These are phyloP conservation scores for Chlamydotis undulata DNA, from an alignment of 2,113 vertebrate genomes.

Conservation along the genomic window DNA sequence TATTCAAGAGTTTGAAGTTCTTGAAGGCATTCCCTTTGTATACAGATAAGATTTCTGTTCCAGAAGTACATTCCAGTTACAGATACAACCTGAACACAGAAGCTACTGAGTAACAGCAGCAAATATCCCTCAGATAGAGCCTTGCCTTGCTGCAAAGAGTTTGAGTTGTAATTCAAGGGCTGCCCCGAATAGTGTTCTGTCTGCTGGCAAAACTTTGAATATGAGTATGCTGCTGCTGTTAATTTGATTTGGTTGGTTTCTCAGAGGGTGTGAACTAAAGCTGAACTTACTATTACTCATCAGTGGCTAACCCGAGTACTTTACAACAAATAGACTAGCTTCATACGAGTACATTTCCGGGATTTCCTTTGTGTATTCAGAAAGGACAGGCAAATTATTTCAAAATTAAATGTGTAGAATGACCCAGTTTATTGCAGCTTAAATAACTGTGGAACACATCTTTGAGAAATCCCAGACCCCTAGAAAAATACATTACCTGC, in stretches of 20 bases:
- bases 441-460: constrained; percentile 33
- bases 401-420: constrained; percentile 48
- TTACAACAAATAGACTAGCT: constrained; percentile 3
- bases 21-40: neutral
- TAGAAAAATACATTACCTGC: constrained; percentile 17
- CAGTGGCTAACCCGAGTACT: constrained; percentile 21
- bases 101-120: neutral
- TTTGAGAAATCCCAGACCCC: constrained; percentile 47
- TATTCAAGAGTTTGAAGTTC: neutral
- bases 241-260: constrained; percentile 26
- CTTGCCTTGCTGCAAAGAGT: neutral
- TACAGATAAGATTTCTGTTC: neutral
- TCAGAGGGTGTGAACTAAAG: constrained; percentile 33
- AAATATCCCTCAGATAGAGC: neutral
- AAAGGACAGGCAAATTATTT: constrained; percentile 62
- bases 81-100: neutral
- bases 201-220: neutral
- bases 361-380: constrained; percentile 46
- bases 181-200: neutral
- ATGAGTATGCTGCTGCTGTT: neutral
- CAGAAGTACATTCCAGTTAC: neutral
- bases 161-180: neutral
- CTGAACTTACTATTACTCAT: constrained; percentile 37
- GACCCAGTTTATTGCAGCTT: constrained; percentile 52
- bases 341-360: constrained; percentile 11